A percentile compares a stretch with the other conserved stretches of the same genome.
Evolutionary conservation across 2,113 vertebrate species (phyloP).

Genomic region (Burhinus oedicnemus): DNA sequence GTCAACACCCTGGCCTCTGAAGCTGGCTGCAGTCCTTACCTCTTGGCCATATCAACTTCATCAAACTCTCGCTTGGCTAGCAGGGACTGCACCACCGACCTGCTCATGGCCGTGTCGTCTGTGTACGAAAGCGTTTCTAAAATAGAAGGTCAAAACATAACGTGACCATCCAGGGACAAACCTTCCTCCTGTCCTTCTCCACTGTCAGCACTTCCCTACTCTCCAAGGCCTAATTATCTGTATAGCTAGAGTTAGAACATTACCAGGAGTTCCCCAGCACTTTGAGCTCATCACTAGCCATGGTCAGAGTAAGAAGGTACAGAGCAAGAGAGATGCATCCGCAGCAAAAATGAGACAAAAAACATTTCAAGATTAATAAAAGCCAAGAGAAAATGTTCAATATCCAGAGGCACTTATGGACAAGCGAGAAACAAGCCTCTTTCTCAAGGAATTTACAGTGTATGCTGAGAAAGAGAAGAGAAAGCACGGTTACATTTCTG

Average conservation of each 20-base stretch:
- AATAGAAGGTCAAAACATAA: not conserved
- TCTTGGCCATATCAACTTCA: constrained; percentile 92
- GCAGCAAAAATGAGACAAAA: not conserved
- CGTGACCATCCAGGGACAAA: not conserved
- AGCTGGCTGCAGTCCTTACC: constrained; percentile 71
- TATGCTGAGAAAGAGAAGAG: not conserved
- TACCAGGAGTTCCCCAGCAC: not conserved
- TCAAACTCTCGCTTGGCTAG: constrained; percentile 87
- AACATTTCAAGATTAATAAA: not conserved
- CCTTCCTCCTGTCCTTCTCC: not conserved
- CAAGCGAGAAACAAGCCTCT: not conserved
- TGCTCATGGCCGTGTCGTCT: constrained; percentile 95
- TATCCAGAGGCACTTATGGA: fast-evolving
- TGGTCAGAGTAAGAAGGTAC: not conserved
- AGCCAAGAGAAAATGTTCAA: not conserved
- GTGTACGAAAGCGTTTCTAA: constrained; percentile 88
- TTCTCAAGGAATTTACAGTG: not conserved
- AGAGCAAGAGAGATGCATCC: not conserved
- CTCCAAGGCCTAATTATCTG: not conserved
- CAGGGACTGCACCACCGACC: constrained; percentile 91
- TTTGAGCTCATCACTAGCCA: too few species aligned
- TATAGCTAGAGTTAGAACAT: not conserved
- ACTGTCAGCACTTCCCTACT: not conserved
- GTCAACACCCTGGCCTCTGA: fast-evolving
- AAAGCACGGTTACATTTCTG: not conserved